Evolutionary conservation across 2,797 vertebrate species (phyloP).

Genomic region (Sebastes baramenuke): DNA sequence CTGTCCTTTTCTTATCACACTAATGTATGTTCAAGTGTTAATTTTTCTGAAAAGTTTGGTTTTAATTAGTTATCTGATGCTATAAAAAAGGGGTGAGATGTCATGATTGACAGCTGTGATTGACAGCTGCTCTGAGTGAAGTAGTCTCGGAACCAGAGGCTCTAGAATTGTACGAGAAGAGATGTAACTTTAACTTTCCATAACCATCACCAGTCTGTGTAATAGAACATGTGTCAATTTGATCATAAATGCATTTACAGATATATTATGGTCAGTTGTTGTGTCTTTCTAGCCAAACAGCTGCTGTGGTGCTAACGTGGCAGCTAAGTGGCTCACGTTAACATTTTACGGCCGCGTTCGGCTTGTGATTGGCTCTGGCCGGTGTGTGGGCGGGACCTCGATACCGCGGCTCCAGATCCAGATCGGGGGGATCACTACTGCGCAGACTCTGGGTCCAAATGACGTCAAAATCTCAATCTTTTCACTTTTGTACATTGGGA

Average conservation of each 20-base stretch:
- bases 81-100: neutral
- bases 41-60: neutral
- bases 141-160: neutral
- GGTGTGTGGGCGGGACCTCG: no score
- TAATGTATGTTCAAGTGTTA: neutral
- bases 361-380: no score
- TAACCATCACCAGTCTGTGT: neutral
- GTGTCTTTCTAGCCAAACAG: neutral
- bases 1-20: neutral
- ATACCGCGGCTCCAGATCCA: no score
- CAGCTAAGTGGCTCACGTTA: no score
- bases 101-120: neutral
- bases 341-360: no score
- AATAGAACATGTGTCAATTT: neutral
- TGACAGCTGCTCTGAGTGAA: neutral
- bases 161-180: neutral
- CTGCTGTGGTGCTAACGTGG: no score
- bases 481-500: no score
- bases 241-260: neutral
- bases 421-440: no score
- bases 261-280: neutral
- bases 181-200: neutral
- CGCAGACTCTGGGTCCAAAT: no score
- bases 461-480: no score
- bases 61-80: neutral